A percentile compares a stretch with the other conserved stretches of the same genome.
phyloP scores from a whole-genome alignment of 1,140 invertebrate genomes.

The Macrobrachium rosenbergii region DNA sequence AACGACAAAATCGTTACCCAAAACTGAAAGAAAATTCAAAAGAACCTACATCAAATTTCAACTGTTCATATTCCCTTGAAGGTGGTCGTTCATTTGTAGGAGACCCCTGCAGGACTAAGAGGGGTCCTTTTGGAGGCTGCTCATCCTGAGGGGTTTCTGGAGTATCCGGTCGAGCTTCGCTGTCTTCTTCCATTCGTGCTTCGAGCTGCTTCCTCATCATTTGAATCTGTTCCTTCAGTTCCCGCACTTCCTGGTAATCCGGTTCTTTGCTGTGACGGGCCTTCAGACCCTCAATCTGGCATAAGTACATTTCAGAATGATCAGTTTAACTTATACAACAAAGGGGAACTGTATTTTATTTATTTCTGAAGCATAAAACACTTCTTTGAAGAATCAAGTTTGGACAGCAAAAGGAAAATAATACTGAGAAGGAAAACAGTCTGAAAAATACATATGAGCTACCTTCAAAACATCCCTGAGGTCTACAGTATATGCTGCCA shows the following conservation, averaged over 20 bases:
- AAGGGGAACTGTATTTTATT: neutral
- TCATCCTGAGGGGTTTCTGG: constrained; percentile 42
- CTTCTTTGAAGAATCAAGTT: too few species aligned
- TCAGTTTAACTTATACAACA: too few species aligned
- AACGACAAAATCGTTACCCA: too few species aligned
- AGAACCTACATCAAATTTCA: constrained; percentile 65
- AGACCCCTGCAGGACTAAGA: constrained; percentile 22
- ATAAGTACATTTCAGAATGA: neutral
- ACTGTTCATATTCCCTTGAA: constrained; percentile 52
- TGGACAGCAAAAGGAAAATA: too few species aligned
- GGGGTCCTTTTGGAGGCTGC: neutral
- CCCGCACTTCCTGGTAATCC: constrained; percentile 62
- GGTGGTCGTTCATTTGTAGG: constrained; percentile 4
- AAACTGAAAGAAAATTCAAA: neutral
- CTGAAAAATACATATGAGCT: too few species aligned
- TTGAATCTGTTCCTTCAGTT: constrained; percentile 64
- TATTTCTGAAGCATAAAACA: too few species aligned
- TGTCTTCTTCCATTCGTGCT: constrained; percentile 54
- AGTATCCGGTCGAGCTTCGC: constrained; percentile 39
- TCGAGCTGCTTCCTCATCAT: constrained; percentile 60
- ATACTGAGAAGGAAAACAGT: too few species aligned
- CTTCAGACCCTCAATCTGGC: constrained; percentile 56
- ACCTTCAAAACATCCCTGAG: too few species aligned
- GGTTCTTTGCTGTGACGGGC: constrained; percentile 56
- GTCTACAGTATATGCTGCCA: too few species aligned